phyloP scores from a whole-genome alignment of 2,888 invertebrate genomes.

The Phrixothrix hirtus region DNA sequence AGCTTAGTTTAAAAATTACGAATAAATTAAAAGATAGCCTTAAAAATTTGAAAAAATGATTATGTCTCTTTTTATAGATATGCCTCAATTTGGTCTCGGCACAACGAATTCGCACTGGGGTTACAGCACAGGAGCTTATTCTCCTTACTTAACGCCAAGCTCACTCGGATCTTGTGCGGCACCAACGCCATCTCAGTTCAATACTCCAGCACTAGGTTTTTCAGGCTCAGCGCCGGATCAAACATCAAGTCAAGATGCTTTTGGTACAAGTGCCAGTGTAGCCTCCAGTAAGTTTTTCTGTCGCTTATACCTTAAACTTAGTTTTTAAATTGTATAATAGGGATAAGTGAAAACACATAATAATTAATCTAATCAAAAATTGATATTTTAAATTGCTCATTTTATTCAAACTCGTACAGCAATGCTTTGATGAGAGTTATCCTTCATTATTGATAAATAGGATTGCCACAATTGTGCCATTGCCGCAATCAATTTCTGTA shows the following conservation, averaged over 20 bases:
- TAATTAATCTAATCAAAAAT: too few species aligned
- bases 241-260: slow-evolving; percentile 57
- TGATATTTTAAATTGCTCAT: too few species aligned
- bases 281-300: slow-evolving; percentile 49
- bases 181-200: slow-evolving; percentile 70
- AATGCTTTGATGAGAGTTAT: too few species aligned
- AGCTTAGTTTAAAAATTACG: too few species aligned
- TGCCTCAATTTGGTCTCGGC: slow-evolving; percentile 84
- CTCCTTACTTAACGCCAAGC: slow-evolving; percentile 75
- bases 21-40: too few species aligned
- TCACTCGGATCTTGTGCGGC: slow-evolving; percentile 76
- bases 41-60: too few species aligned
- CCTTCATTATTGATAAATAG: too few species aligned
- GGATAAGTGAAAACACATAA: too few species aligned
- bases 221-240: slow-evolving; percentile 72
- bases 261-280: slow-evolving; percentile 52
- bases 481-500: too few species aligned
- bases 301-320: neutral
- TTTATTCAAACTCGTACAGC: too few species aligned
- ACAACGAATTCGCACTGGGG: slow-evolving; percentile 89
- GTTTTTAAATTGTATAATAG: neutral
- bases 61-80: too few species aligned
- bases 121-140: slow-evolving; percentile 84
- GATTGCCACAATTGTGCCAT: too few species aligned
- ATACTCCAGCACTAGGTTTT: slow-evolving; percentile 74